Conservation (phyloP, 2,888 invertebrate species). For the Ochropacha duplaris region DNA sequence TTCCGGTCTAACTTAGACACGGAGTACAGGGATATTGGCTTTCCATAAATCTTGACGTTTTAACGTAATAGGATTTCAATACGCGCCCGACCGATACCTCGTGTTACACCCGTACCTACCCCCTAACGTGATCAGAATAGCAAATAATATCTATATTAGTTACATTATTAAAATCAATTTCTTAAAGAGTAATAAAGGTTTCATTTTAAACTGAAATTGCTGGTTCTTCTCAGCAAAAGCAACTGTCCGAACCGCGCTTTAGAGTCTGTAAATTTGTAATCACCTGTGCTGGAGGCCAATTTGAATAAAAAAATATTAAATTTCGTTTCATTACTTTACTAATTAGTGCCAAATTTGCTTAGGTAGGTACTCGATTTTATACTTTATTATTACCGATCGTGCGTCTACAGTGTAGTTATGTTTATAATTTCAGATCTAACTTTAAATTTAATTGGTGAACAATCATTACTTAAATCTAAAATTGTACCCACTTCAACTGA, state of each 20-base stretch:
- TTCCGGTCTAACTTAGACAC: constrained; percentile 19
- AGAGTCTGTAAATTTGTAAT: no score
- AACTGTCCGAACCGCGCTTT: no score
- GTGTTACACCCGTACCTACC: background rate
- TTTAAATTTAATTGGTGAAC: background rate
- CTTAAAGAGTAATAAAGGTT: no score
- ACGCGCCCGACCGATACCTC: background rate
- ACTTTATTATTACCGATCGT: no score
- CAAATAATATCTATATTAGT: no score
- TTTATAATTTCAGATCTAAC: background rate
- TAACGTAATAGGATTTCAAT: constrained; percentile 11
- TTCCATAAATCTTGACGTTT: constrained; percentile 27
- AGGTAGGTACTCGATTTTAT: no score
- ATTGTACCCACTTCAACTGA: background rate
- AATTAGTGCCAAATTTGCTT: background rate
- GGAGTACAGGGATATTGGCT: constrained; percentile 19
- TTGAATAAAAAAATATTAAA: no score
- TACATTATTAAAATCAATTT: background rate
- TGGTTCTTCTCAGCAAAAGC: no score
- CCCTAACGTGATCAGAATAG: background rate
- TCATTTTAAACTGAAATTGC: no score
- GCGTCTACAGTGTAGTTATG: no score
- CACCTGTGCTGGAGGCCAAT: no score
- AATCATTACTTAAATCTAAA: background rate
- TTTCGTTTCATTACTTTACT: no score